These are phyloP conservation scores for Zhengitettix transpicula DNA, from an alignment of 2,888 invertebrate species.

Conservation along the genomic window DNA sequence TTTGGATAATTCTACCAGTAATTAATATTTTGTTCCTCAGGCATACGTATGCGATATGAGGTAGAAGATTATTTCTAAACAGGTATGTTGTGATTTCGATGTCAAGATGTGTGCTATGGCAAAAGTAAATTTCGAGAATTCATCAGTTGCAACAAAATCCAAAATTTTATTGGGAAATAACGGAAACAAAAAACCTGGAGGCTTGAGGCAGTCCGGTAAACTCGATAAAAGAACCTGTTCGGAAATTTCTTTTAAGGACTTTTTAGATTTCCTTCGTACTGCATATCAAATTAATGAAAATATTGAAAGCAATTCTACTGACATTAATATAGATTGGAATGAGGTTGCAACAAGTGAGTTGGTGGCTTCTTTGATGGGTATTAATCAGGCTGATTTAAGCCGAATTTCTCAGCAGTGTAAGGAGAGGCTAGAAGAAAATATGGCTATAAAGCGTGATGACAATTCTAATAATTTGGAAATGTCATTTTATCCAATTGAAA, in stretches of 20 bases:
- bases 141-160: no score
- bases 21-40: no score
- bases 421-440: neutral
- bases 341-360: conserved; percentile 13
- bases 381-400: neutral
- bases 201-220: neutral
- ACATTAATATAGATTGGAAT: conserved; percentile 18
- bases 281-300: conserved; percentile 43
- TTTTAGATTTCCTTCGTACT: conserved; percentile 54
- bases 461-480: neutral
- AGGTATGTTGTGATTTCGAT: no score
- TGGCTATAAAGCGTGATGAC: neutral
- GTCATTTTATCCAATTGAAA: neutral
- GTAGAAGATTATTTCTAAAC: no score
- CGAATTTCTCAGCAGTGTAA: neutral
- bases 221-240: conserved; percentile 21
- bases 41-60: no score
- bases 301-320: conserved; percentile 12
- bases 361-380: conserved; percentile 7
- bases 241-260: conserved; percentile 50
- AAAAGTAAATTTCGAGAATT: no score
- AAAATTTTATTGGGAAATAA: no score
- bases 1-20: no score
- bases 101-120: no score
- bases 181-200: neutral